Evolutionary conservation across 1,140 invertebrate genomes (phyloP).

Genomic region (Drosophila quadrilineata): DNA sequence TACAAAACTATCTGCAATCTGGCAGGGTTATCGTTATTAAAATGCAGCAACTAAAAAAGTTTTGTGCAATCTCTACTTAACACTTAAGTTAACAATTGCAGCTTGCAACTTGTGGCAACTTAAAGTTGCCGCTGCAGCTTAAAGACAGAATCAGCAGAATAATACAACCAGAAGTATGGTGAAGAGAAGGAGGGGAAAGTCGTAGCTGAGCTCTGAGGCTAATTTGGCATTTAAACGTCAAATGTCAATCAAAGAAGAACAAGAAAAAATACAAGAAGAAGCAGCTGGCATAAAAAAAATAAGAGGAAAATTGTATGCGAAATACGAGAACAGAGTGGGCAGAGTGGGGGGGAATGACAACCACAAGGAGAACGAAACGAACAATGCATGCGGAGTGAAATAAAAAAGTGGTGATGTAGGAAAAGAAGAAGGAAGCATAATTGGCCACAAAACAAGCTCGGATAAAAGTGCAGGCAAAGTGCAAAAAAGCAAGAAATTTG

Average conservation of each 20-base stretch:
- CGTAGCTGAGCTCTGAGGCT: constrained; percentile 39
- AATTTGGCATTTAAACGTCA: constrained; percentile 78
- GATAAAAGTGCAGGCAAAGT: constrained; percentile 37
- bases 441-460: constrained; percentile 66
- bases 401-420: constrained; percentile 14
- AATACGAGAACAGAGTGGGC: no score
- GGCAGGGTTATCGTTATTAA: no score
- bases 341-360: no score
- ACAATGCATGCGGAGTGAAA: constrained; percentile 8
- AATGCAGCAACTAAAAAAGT: no score
- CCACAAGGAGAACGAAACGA: constrained; percentile 8
- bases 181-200: constrained; percentile 35
- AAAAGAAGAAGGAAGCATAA: constrained; percentile 51
- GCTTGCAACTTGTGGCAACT: no score
- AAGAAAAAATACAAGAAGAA: no score
- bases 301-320: no score
- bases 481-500: constrained; percentile 59
- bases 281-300: no score
- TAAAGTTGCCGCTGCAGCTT: constrained; percentile 39
- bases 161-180: neutral
- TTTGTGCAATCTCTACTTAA: no score
- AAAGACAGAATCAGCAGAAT: constrained; percentile 27
- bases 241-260: constrained; percentile 64
- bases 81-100: no score
- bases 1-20: no score